A percentile compares a stretch with the other conserved stretches of the same genome.
phyloP scores from a whole-genome alignment of 2,113 vertebrate genomes.

The Excalfactoria chinensis region DNA sequence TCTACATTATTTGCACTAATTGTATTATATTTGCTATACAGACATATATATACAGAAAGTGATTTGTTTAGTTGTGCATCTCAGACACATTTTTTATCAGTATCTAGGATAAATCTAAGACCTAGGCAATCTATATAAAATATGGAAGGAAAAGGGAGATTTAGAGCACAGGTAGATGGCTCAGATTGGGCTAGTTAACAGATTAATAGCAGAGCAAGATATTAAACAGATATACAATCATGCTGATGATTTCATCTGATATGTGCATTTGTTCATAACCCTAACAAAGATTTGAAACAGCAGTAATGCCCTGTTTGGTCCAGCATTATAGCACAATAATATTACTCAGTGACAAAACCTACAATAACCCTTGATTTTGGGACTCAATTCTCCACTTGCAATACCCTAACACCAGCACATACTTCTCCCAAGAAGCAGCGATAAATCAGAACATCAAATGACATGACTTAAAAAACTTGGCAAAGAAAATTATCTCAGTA shows the following conservation, averaged over 20 bases:
- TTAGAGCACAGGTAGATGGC: not conserved
- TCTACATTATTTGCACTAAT: not conserved
- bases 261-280: not conserved
- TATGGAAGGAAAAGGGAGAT: not conserved
- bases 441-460: constrained; percentile 43
- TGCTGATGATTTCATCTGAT: not conserved
- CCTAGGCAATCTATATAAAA: not conserved
- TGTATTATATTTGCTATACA: not conserved
- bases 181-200: not conserved
- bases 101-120: not conserved
- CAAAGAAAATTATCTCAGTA: constrained; percentile 18
- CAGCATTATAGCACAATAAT: constrained; percentile 36
- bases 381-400: constrained; percentile 53
- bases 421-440: constrained; percentile 50
- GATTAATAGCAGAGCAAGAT: not conserved
- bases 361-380: constrained; percentile 50
- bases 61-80: not conserved
- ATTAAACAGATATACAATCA: not conserved
- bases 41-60: not conserved
- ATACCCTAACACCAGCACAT: constrained; percentile 24
- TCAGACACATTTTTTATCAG: not conserved
- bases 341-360: constrained; percentile 54
- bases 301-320: not conserved
- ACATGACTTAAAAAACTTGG: constrained; percentile 37
- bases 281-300: constrained; percentile 9